Evolutionary conservation across 2,888 invertebrate species (phyloP).

Genomic region (Suillia variegata): DNA sequence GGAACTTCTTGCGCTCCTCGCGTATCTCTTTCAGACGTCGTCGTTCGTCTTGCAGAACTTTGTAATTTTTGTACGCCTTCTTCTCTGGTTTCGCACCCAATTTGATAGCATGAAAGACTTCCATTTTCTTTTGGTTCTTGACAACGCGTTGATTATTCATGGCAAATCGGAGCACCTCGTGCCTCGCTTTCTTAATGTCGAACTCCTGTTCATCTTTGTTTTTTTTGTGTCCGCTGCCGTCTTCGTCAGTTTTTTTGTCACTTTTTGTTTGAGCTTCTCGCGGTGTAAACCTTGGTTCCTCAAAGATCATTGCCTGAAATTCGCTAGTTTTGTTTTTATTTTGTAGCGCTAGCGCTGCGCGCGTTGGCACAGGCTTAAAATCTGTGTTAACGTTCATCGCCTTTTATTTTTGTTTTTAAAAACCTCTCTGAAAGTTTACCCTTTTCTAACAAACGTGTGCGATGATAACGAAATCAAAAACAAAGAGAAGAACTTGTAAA

Average conservation of each 20-base stretch:
- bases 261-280: slow-evolving; percentile 15
- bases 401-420: too few species aligned
- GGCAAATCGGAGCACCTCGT: slow-evolving; percentile 85
- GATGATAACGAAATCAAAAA: too few species aligned
- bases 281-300: too few species aligned
- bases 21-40: slow-evolving; percentile 65
- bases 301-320: slow-evolving; percentile 52
- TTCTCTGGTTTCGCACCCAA: slow-evolving; percentile 84
- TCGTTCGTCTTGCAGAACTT: slow-evolving; percentile 69
- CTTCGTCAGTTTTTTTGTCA: neutral
- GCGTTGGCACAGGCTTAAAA: slow-evolving; percentile 53
- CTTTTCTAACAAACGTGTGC: too few species aligned
- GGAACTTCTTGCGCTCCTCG: slow-evolving; percentile 62
- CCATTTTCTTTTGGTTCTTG: slow-evolving; percentile 76
- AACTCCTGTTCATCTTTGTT: slow-evolving; percentile 60
- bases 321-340: slow-evolving; percentile 34
- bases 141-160: slow-evolving; percentile 74
- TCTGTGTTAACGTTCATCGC: slow-evolving; percentile 25
- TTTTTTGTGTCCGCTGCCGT: neutral
- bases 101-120: slow-evolving; percentile 74
- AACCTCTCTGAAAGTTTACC: neutral
- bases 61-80: slow-evolving; percentile 74
- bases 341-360: slow-evolving; percentile 49
- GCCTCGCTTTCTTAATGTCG: slow-evolving; percentile 76
- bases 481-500: too few species aligned